Evolutionary conservation across 2,888 invertebrate genomes (phyloP), one percentile per base, ranked within the genome.

Genomic region (Polietes domitor): DNA sequence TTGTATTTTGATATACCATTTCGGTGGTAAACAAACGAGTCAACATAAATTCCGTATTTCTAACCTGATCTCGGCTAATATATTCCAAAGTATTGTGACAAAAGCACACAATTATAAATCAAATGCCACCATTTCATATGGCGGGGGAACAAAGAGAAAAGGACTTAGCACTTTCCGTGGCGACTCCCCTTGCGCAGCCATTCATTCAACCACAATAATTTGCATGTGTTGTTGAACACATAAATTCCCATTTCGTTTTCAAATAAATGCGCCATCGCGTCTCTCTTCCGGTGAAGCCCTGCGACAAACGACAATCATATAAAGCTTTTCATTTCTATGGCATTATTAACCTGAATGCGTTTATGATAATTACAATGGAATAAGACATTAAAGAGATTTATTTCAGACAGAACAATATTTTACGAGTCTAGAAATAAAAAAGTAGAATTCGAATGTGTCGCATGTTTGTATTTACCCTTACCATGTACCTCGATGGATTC

Each of bases 341-440:
- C 19, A 41, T 41, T 72, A 72, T 72, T 76, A 71, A 68, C 55
- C 73, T 77, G 58, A 77, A 70, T 74, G 50, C 74, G 77, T 77
- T 77, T 77, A 74, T 70, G 68, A 71, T 77, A 82, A 68, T 72
- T 79, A 50, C 65, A 61, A 50, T 32, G 50, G 68, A 73, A 65
- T 37, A 72, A 72, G 72, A 71, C 82, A 82, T 75, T 78, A 75
- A 78, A 78, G 65, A 78, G 82, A 82, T 82, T 82, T 82, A 82
- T 80, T 28, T 43, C 21, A 41, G 70, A 24, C 43, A 73, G 32
- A 17, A 58, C 41, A 75, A 77, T 58, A 77, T 58, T 58, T 58
- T 41, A 12, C 15, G 12, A 12, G 9, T 41, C 47, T 47, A 47
- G 47, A n/a, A 47, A 47, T 47, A n/a, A 47, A 6, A 15, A 1